Conservation (phyloP, 1,140 invertebrate species). For the Rhynchophorus ferrugineus region DNA sequence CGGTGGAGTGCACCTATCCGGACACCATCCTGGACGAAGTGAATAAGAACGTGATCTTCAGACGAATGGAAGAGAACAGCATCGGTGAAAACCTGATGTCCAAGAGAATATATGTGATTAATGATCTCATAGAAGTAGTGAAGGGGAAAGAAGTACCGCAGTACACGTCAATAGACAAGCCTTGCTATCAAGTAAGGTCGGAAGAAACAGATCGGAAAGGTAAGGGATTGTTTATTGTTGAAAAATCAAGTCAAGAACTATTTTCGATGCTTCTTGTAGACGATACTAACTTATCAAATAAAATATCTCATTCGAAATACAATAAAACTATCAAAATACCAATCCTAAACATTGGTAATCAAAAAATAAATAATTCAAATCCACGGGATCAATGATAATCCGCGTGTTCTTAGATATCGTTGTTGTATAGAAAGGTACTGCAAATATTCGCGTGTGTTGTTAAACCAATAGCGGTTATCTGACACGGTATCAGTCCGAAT, state of each 20-base stretch:
- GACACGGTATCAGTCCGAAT: no score
- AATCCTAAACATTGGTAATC: no score
- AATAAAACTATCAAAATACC: no score
- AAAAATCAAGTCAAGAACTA: not conserved
- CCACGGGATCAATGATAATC: no score
- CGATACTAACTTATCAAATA: no score
- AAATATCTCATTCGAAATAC: no score
- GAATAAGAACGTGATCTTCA: slow-evolving; percentile 32
- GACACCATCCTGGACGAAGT: slow-evolving; percentile 32
- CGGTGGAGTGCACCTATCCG: slow-evolving; percentile 31
- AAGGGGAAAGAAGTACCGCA: slow-evolving; percentile 50
- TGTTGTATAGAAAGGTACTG: no score
- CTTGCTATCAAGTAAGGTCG: slow-evolving; percentile 56
- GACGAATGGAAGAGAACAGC: slow-evolving; percentile 32
- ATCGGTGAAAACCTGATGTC: slow-evolving; percentile 50
- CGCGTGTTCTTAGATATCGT: no score
- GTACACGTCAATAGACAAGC: slow-evolving; percentile 55
- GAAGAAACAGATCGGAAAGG: slow-evolving; percentile 45
- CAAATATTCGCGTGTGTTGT: no score
- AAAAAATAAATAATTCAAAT: no score
- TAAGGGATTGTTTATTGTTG: slow-evolving; percentile 4
- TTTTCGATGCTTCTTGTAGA: no score
- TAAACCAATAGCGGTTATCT: no score
- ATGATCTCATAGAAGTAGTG: slow-evolving; percentile 67
- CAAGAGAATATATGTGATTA: slow-evolving; percentile 58